Conservation (phyloP, 2,888 invertebrate species). For the Caenorhabditis sp. region DNA sequence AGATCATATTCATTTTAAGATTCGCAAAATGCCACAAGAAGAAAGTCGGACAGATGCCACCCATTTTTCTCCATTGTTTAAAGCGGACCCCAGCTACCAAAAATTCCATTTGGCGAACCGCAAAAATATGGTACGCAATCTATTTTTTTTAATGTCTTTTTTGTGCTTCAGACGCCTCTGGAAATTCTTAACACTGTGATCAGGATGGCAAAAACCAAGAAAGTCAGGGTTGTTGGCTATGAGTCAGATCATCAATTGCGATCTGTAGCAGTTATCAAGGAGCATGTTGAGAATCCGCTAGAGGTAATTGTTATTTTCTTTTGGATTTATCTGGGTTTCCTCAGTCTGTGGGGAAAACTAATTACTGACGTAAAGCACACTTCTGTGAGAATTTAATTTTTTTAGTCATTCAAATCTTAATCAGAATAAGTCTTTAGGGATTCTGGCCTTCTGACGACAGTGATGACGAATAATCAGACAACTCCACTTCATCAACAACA, state of each 20-base stretch:
- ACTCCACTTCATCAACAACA: background rate
- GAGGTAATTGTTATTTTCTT: too few species aligned
- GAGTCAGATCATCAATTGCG: background rate
- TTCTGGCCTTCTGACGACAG: slow-evolving; percentile 3
- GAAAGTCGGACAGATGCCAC: background rate
- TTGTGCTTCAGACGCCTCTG: background rate
- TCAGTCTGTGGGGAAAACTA: too few species aligned
- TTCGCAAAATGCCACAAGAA: background rate
- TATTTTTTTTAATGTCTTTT: background rate
- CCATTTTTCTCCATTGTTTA: background rate
- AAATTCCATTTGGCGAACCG: background rate
- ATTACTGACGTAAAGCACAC: background rate
- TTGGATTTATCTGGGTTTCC: too few species aligned
- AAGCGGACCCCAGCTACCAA: background rate
- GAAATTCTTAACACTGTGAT: background rate
- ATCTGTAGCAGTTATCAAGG: background rate
- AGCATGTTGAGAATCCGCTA: background rate
- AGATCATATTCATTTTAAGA: background rate
- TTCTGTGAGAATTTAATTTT: too few species aligned
- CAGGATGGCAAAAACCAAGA: background rate
- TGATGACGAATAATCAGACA: background rate
- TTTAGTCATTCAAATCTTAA: background rate
- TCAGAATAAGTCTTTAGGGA: background rate
- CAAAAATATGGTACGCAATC: background rate
- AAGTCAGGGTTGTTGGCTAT: background rate